These are phyloP conservation scores for Vombatus ursinus DNA, from an alignment of 2,113 vertebrate species.

Conservation along the genomic window DNA sequence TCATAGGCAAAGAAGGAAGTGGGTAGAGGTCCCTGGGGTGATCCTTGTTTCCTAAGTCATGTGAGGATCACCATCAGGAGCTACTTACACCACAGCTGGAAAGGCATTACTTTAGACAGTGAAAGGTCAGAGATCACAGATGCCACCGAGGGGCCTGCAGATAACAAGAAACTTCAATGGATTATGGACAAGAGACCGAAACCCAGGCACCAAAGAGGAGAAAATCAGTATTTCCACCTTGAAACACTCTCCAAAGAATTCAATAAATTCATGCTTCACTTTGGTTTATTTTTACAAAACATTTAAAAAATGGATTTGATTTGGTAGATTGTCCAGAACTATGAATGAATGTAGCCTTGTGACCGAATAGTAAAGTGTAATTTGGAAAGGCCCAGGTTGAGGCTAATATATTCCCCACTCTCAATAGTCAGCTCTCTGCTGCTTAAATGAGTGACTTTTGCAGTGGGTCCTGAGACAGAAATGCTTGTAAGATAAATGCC, in stretches of 20 bases:
- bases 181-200: neutral
- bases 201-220: slow-evolving; percentile 1
- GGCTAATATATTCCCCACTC: neutral
- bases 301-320: slow-evolving; percentile 49
- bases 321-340: slow-evolving; percentile 72
- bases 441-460: neutral
- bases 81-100: neutral
- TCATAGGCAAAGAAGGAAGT: slow-evolving; percentile 1
- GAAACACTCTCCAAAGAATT: slow-evolving; percentile 7
- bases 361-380: neutral
- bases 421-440: slow-evolving; percentile 2
- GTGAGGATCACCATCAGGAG: neutral
- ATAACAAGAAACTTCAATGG: neutral
- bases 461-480: neutral
- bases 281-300: slow-evolving; percentile 63
- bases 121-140: neutral
- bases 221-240: neutral
- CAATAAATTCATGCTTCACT: slow-evolving; percentile 70
- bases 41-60: neutral
- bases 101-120: neutral
- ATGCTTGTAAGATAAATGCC: slow-evolving; percentile 2
- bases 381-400: neutral
- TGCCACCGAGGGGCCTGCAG: neutral
- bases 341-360: slow-evolving; percentile 26
- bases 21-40: neutral